Percentiles rank a stretch among this genome's conserved stretches.
Evolutionary conservation across 2,113 vertebrate genomes (phyloP).

Genomic region (Elephantulus edwardii): DNA sequence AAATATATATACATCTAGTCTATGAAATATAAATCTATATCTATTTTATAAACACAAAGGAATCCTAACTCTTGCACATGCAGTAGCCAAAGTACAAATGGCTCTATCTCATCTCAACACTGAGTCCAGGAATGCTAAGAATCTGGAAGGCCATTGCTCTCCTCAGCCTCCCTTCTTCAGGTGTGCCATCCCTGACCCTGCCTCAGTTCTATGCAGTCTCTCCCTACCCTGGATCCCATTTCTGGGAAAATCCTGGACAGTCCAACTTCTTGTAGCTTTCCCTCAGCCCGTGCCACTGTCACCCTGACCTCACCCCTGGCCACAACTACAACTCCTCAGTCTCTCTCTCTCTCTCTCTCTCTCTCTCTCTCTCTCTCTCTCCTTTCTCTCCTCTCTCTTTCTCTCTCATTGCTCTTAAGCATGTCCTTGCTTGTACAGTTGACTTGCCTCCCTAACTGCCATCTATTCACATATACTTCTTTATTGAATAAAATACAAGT

Average conservation of each 20-base stretch:
- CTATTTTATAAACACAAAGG: neutral
- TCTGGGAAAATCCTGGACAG: neutral
- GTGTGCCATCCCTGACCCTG: neutral
- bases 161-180: neutral
- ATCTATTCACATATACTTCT: neutral
- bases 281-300: too few relatives aligned
- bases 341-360: neutral
- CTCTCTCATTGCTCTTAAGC: neutral
- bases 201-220: neutral
- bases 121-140: neutral
- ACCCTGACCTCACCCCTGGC: too few relatives aligned
- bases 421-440: neutral
- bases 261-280: neutral
- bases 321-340: neutral
- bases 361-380: neutral
- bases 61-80: neutral
- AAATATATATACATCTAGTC: too few relatives aligned
- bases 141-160: neutral
- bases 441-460: neutral
- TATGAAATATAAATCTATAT: too few relatives aligned
- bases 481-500: neutral
- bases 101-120: rapidly evolving
- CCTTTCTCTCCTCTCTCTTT: neutral
- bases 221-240: neutral
- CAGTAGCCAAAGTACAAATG: neutral